Evolutionary conservation across 2,888 invertebrate species (phyloP).

Genomic region (Marasmarcha lunaedactyla): DNA sequence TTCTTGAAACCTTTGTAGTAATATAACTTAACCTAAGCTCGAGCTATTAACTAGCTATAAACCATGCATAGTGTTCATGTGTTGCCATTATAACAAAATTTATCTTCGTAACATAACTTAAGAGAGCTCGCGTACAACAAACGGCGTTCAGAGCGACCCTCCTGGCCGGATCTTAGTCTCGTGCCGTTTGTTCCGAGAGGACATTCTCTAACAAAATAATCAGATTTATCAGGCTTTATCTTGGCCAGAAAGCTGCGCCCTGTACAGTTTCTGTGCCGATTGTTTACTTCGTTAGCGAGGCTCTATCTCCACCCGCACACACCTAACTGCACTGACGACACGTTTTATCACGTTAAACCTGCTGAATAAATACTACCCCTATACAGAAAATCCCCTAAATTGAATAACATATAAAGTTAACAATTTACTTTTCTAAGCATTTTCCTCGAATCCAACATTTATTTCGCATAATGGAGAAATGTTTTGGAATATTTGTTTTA

Average conservation of each 20-base stretch:
- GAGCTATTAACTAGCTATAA: too few relatives aligned
- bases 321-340: constrained; percentile 6
- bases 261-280: constrained; percentile 48
- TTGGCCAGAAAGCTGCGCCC: constrained; percentile 38
- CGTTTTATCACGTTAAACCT: constrained; percentile 29
- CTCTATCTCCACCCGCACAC: constrained; percentile 39
- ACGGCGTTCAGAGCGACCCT: too few relatives aligned
- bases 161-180: constrained; percentile 15
- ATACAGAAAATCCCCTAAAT: too few relatives aligned
- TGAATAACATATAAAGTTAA: too few relatives aligned
- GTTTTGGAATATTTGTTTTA: too few relatives aligned
- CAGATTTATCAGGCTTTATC: constrained; percentile 55
- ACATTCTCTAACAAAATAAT: constrained; percentile 43
- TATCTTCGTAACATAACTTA: neutral
- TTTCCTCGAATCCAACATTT: too few relatives aligned
- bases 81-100: neutral
- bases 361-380: constrained; percentile 4
- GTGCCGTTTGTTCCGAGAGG: constrained; percentile 28
- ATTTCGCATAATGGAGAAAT: too few relatives aligned
- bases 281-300: constrained; percentile 61
- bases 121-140: too few relatives aligned
- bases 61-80: neutral
- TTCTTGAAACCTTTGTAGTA: too few relatives aligned
- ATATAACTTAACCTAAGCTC: too few relatives aligned
- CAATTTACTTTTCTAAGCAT: too few relatives aligned